Base-by-base conservation (phyloP, 2,113 vertebrate genomes). In the Lucifuga dentata region DNA sequence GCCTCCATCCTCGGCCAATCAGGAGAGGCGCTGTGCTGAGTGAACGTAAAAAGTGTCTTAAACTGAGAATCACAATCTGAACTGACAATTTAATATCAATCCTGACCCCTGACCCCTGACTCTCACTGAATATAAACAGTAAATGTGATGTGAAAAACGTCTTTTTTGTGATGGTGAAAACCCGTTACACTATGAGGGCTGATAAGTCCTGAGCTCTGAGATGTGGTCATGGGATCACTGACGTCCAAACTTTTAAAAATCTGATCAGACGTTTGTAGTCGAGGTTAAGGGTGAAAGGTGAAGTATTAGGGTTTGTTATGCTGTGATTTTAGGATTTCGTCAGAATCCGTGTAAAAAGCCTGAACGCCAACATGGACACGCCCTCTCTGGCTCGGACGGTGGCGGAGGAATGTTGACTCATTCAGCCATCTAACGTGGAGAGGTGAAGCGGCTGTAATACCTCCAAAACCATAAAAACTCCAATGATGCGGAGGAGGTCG, bases 361-460 rank as follows among this genome's bases (percentile, higher is more conserved):
- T 98, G 55, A 97, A 95, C 70, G 88, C 93, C 61, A 96, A 93
- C 76, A 98, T 96, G 3, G 96, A 98, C 43, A 92, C 95, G 48
- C 88, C 90, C 24, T 95, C 95, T n/a, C 76, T 99, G 88, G 95
- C 96, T 56, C 90, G 91, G 10, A 98, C 97, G 68, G 95, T 98
- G 12, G 94, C 98, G 67, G 95, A 98, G 45, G 97, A 98, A 62
- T 98, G 97, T 81, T 94, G 92, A 13, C 94, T 98, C 40, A 97
- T 98, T 75, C 95, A 95, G 36, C 93, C 95, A 5, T 95, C 95
- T 11, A 97, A 68, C 86, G 97, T 3, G 86, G 68, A 0, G 95
- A 98, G 43, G 96, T 98, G 40, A 95, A 98, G 56, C 97, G 97
- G 78, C 90, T 97, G 15, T 97, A 95, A 69, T 98, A 97, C 38